Evolutionary conservation across 2,888 invertebrate genomes (phyloP), one percentile per base, ranked within the genome.

Genomic region (Pristionchus arcanus): DNA sequence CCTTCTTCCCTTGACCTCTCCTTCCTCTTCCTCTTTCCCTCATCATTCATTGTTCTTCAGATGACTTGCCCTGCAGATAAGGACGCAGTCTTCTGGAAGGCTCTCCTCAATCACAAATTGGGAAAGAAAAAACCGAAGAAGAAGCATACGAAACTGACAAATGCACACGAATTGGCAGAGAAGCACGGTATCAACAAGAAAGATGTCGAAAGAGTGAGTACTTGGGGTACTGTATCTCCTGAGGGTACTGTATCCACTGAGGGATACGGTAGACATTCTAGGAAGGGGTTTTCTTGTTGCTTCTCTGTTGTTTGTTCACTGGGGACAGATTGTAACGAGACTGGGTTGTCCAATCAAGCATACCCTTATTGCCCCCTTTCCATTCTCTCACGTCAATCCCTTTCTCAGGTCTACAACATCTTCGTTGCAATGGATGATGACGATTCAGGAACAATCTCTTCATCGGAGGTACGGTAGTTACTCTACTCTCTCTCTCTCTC

Each of bases 401-500:
- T 21, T 68, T 77, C 74, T 86, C 87, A 92, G 92, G 92, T 93
- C 31, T 92, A 92, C 91, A 91, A 91, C 77, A 92, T 93, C 49
- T 93, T 93, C 91, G 90, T 92, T 81, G 88, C 92, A 21, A 93
- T 93, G 93, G 93, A 93, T 90, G 93, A 93, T 74, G 93, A 93
- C 89, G 91, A 91, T 16, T 92, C 92, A 0, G 93, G 93, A 11
- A 92, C 93, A 3, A 93, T 93, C 89, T 92, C 92, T 0, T 90
- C 93, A 13, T 89, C 91, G 5, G 93, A 93, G 90, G 93, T 93
- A 31, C 83, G 68, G 83, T 55, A 83, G 53, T n/a, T 25, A 21
- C 16, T 59, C 21, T 25, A 19, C 59, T 59, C 59, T 13, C 59
- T 25, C 53, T 53, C 53, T 7, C 7, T 53, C 49, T 16, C 63